Base-by-base conservation (phyloP, 2,113 vertebrate genomes). In the Poeciliopsis retropinna region DNA sequence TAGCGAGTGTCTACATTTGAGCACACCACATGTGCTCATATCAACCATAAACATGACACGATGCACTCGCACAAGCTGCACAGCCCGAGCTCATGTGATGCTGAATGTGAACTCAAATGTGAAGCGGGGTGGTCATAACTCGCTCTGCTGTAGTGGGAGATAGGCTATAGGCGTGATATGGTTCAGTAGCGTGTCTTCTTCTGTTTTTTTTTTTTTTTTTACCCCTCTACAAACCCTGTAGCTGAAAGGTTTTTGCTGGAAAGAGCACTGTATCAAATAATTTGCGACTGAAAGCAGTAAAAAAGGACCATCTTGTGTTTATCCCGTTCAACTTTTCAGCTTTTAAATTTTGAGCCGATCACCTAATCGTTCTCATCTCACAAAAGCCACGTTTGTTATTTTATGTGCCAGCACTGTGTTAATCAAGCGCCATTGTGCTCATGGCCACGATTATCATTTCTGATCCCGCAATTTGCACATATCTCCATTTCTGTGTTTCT, bases 11-110 rank as follows among this genome's bases (percentile, higher is more conserved):
- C 78, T 78, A 31, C 30, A 31, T 31, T 3, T 31, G 30, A 31
- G 30, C 87, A 81, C 91, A 84, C 85, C 87, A 81, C 85, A 89
- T 88, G 90, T 87, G 89, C 88, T 90, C 79, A 81, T 80, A 92
- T 87, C 79, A 82, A 85, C 83, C 65, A 78, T 78, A 88, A 83
- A 84, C 76, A 80, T 60, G 81, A 77, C 85, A 84, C 63, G 75
- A 74, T 80, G 70, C 47, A 57, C 39, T 41, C 72, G 61, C 73
- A 85, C 64, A 70, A 37, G 70, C 73, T 51, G 27, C 61, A 79
- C 54, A 60, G 60, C 51, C 51, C 41, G 37, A 67, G 80, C 72
- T 73, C 65, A 2, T 63, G 70, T 66, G 57, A 76, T 37, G 68
- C 64, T 60, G 65, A 62, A 22, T 73, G 70, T 69, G 75, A 85